phyloP scores from a whole-genome alignment of 2,797 vertebrate species.

The Antrozous pallidus region DNA sequence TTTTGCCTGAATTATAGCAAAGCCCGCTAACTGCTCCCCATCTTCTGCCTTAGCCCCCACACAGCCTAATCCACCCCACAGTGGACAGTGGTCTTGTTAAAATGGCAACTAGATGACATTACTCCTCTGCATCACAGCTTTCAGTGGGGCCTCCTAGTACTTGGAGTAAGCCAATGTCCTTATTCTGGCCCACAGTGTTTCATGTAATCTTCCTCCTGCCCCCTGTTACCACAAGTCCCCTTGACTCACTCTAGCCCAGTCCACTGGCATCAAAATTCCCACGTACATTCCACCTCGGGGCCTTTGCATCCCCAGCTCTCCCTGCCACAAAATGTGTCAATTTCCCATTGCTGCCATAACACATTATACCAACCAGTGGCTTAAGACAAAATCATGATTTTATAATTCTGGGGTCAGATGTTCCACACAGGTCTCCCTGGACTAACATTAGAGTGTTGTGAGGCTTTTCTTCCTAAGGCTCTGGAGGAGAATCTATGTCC shows the following conservation, averaged over 20 bases:
- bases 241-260: background rate
- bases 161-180: background rate
- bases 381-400: background rate
- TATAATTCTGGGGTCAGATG: background rate
- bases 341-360: background rate
- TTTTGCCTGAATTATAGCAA: background rate
- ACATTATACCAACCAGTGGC: background rate
- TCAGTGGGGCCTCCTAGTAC: background rate
- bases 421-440: background rate
- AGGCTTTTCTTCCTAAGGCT: background rate
- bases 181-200: no score
- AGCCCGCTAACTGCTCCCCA: background rate
- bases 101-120: background rate
- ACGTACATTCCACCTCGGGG: background rate
- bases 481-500: background rate
- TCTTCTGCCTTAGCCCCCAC: fast-evolving
- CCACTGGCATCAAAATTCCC: background rate
- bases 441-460: background rate
- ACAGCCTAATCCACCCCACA: fast-evolving
- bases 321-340: background rate
- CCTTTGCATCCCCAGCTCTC: background rate
- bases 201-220: fast-evolving
- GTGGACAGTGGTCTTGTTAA: background rate
- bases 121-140: background rate
- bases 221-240: background rate